A percentile compares a stretch with the other conserved stretches of the same genome.
These are phyloP conservation scores for Sycophaga agraensis DNA, from an alignment of 1,140 invertebrate genomes.

Conservation along the genomic window DNA sequence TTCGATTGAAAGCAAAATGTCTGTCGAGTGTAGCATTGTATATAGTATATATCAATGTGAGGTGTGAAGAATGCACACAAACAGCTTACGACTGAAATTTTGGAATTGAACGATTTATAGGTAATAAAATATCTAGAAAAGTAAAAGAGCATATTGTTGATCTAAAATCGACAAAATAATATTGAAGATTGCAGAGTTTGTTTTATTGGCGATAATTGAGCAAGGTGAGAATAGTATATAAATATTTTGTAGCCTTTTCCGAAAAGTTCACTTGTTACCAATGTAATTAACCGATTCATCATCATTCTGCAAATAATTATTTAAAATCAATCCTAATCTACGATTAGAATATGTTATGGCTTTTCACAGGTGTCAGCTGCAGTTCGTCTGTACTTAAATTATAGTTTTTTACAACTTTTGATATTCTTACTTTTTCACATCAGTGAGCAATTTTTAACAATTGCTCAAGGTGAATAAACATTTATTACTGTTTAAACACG, in stretches of 20 bases:
- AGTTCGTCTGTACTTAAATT: neutral
- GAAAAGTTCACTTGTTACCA: conserved; percentile 1
- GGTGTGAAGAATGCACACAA: neutral
- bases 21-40: conserved; percentile 18
- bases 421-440: too few relatives aligned
- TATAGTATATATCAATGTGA: conserved; percentile 21
- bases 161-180: too few relatives aligned
- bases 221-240: conserved; percentile 10
- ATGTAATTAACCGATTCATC: neutral
- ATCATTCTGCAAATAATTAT: neutral
- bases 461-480: neutral
- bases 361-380: neutral
- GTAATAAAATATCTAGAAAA: conserved; percentile 18
- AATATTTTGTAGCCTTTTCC: conserved; percentile 19
- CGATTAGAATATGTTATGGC: neutral
- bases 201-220: neutral
- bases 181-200: too few relatives aligned
- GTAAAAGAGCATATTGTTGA: neutral
- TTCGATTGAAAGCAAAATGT: conserved; percentile 23
- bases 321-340: neutral
- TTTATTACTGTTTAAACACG: too few relatives aligned
- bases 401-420: neutral
- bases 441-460: conserved; percentile 1
- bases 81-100: conserved; percentile 26
- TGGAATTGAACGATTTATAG: conserved; percentile 19